Conservation (phyloP, 37 sponge, comb jelly and placozoan genomes). For the Spongilla lacustris region DNA sequence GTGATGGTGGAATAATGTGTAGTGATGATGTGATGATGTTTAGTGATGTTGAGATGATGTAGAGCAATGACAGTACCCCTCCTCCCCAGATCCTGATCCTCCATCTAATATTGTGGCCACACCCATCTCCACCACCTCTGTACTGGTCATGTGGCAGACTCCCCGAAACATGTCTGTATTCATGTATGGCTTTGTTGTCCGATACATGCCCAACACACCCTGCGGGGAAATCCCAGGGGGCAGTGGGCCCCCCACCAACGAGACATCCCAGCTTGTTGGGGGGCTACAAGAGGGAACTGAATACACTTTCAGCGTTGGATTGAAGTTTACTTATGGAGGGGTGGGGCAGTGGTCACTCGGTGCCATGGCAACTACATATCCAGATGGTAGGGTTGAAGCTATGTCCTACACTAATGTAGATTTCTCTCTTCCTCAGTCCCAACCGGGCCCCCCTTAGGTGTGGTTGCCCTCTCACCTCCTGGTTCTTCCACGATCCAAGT, state of each 20-base stretch:
- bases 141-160: neutral
- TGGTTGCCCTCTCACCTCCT: neutral
- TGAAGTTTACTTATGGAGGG: neutral
- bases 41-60: neutral
- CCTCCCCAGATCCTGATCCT: slow-evolving; percentile 22
- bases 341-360: neutral
- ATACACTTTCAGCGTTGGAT: slow-evolving; percentile 2
- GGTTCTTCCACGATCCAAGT: slow-evolving; percentile 1
- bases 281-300: slow-evolving; percentile 9
- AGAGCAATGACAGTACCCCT: neutral
- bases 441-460: slow-evolving; percentile 29
- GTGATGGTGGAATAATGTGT: neutral
- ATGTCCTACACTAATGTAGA: neutral
- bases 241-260: neutral
- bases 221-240: slow-evolving; percentile 18
- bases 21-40: too few relatives aligned
- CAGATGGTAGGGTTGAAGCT: slow-evolving; percentile 17
- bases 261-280: neutral
- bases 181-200: slow-evolving; percentile 1
- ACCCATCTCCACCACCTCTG: neutral
- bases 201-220: neutral
- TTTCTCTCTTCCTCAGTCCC: slow-evolving; percentile 3
- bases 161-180: neutral
- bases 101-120: slow-evolving; percentile 17
- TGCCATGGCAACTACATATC: neutral